Base-by-base conservation (phyloP, 1,140 invertebrate genomes). In the Ladona fulva region DNA sequence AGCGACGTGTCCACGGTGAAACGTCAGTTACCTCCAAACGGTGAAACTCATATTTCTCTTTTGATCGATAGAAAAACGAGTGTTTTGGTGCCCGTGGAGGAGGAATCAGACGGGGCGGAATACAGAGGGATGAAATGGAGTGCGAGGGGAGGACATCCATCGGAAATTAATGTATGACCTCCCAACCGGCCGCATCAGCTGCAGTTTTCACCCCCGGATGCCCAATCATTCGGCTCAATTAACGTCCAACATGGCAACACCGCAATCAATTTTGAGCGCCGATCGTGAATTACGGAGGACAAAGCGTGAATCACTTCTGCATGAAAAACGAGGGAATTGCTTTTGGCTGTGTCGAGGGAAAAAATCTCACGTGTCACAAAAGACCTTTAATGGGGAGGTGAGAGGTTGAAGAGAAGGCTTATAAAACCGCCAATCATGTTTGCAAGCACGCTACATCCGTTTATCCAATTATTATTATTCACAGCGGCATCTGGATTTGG, bases 381-480 rank as follows among this genome's bases (percentile, higher is more conserved):
- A 66, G 52, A 66, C 3, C 52, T 8, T 66, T 6, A 66, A 66
- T 66, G 52, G 52, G 52, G 12, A 66, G n/a, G 52, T 66, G 52
- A 66, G 52, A 66, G 52, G 52, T 12, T 22, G n/a, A 66, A n/a
- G 10, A 19, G 44, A 10, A 22, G 52, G 52, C 3, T 66, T 66
- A 66, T 66, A 66, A 66, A 66, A 66, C 52, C 52, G 52, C 52
- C 52, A 66, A 66, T 66, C 52, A 66, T 66, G 52, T 66, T 66
- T 66, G 52, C 52, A 66, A 66, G 52, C 52, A 66, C 12, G 52
- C 52, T 66, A 66, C 52, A 66, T 66, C 52, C 52, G 52, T 66
- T 66, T 66, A 66, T 66, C 52, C 52, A 66, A 66, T 66, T 66
- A 66, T 66, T 66, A 66, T 66, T 66, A 66, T 66, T 66, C 52